Evolutionary conservation across 2,113 vertebrate genomes (phyloP).

Genomic region (Ochotona princeps): DNA sequence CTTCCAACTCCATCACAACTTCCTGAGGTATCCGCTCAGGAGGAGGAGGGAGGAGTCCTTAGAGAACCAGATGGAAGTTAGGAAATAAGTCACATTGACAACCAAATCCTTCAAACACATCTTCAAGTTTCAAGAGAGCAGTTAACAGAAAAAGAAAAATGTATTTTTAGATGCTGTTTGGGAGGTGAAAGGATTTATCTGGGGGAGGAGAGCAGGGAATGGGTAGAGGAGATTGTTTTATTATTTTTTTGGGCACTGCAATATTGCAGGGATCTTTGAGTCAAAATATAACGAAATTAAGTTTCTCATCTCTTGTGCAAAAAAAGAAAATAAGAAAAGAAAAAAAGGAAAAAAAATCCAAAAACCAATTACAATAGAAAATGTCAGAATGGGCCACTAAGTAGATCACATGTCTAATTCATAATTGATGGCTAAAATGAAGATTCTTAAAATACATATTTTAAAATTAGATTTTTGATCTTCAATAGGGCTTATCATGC

Average conservation of each 20-base stretch:
- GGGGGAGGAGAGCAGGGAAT: constrained; percentile 50
- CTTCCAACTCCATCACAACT: background rate
- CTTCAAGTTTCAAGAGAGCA: constrained; percentile 73
- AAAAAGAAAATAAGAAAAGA: too few species aligned
- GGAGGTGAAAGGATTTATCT: constrained; percentile 77
- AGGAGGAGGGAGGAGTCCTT: background rate
- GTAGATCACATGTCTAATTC: constrained; percentile 61
- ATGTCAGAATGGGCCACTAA: constrained; percentile 32
- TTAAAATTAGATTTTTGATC: constrained; percentile 77
- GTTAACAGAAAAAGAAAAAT: constrained; percentile 66
- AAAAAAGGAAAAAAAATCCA: constrained; percentile 22
- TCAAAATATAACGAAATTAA: constrained; percentile 55
- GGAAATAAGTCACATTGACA: constrained; percentile 52
- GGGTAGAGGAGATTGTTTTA: constrained; percentile 44
- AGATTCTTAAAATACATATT: constrained; percentile 76
- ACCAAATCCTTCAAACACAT: constrained; percentile 51
- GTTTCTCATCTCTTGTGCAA: constrained; percentile 44
- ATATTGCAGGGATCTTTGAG: constrained; percentile 56
- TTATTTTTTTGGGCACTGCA: constrained; percentile 31
- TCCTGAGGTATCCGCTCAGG: background rate
- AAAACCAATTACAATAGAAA: constrained; percentile 35
- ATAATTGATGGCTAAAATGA: constrained; percentile 69
- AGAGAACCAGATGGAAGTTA: constrained; percentile 34
- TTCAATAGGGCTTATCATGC: constrained; percentile 70
- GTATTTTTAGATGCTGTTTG: constrained; percentile 76